These are phyloP conservation scores for Uropsilus gracilis DNA, from an alignment of 2,113 vertebrate genomes.

Conservation along the genomic window DNA sequence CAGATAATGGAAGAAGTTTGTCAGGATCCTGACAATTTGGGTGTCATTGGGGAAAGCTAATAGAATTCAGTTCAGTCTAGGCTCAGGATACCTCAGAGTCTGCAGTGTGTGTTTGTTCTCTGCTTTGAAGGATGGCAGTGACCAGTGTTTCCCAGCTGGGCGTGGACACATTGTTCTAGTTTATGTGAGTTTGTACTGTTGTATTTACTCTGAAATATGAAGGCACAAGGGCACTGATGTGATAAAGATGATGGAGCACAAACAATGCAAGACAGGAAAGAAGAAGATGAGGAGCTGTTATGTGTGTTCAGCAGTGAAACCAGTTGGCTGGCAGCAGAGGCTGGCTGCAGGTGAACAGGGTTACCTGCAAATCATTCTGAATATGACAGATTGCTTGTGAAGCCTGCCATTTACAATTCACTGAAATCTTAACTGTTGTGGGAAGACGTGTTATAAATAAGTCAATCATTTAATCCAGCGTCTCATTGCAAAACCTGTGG, in stretches of 20 bases:
- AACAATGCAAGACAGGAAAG: not conserved
- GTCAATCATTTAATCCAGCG: conserved; percentile 15
- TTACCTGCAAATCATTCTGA: too few species aligned
- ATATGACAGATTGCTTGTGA: not conserved
- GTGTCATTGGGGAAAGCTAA: not conserved
- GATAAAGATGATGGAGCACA: not conserved
- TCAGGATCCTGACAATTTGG: not conserved
- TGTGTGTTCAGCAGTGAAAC: too few species aligned
- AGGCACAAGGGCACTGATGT: not conserved
- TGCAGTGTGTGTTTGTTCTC: not conserved
- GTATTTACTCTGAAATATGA: not conserved
- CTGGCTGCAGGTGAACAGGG: too few species aligned
- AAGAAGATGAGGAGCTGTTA: not conserved
- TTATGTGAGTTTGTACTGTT: not conserved
- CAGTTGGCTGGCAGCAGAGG: too few species aligned
- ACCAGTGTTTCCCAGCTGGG: not conserved
- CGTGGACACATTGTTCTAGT: not conserved
- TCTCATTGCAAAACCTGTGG: conserved; percentile 43
- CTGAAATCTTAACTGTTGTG: conserved; percentile 25
- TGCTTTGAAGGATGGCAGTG: not conserved
- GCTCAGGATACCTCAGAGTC: not conserved
- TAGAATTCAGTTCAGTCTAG: not conserved
- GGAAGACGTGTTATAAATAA: conserved; percentile 31
- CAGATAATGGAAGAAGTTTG: not conserved
- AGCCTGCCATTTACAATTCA: not conserved